phyloP scores from a whole-genome alignment of 1,140 invertebrate species.

The Plutomurus gul region DNA sequence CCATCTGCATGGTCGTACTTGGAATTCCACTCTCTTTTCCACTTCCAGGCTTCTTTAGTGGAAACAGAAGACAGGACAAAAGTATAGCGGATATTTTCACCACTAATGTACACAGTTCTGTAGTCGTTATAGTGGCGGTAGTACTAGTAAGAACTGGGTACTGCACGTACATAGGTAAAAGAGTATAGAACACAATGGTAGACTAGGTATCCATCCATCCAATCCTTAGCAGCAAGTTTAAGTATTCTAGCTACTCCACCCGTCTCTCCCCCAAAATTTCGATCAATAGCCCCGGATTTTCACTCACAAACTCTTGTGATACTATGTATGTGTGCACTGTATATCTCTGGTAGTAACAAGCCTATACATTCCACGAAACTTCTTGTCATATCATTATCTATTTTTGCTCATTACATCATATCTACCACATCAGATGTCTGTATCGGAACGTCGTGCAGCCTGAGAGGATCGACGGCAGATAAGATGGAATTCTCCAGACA shows the following conservation, averaged over 20 bases:
- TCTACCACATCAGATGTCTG: no score
- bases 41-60: background rate
- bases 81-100: background rate
- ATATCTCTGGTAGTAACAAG: no score
- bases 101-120: background rate
- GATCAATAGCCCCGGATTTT: constrained; percentile 18
- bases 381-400: no score
- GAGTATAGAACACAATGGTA: no score
- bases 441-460: no score
- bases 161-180: background rate
- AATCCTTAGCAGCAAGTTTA: no score
- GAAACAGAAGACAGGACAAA: background rate
- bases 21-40: background rate
- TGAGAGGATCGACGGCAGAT: no score
- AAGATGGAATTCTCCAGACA: no score
- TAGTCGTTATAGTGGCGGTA: background rate
- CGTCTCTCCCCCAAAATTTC: constrained; percentile 4
- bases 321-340: no score
- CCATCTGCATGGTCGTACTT: constrained; percentile 15
- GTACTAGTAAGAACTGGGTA: background rate
- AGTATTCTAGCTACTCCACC: background rate
- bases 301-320: constrained; percentile 17
- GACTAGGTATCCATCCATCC: no score
- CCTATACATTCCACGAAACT: no score
- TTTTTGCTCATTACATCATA: no score